A percentile compares a stretch with the other conserved stretches of the same genome.
Conservation (phyloP, 2,888 invertebrate species). For the Acleris cristana region DNA sequence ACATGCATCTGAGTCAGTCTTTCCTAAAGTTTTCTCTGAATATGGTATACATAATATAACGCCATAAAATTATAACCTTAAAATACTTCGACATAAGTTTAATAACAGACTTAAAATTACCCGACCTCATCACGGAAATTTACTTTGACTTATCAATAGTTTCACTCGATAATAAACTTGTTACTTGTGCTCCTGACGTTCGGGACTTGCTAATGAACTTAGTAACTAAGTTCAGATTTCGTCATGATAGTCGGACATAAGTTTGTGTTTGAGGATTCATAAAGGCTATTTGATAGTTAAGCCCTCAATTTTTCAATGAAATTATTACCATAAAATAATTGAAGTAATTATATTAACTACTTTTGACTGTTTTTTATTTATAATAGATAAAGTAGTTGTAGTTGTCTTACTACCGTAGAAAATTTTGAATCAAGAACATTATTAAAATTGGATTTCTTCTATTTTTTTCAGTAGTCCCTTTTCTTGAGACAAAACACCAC, state of each 20-base stretch:
- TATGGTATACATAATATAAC: no score
- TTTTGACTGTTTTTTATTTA: no score
- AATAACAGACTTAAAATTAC: constrained; percentile 20
- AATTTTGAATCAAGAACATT: no score
- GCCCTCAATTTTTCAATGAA: constrained; percentile 2
- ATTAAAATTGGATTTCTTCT: no score
- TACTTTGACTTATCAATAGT: constrained; percentile 33
- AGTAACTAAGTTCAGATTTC: constrained; percentile 35
- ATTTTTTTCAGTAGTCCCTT: no score
- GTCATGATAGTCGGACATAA: constrained; percentile 30
- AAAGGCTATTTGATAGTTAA: constrained; percentile 17
- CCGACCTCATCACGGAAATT: constrained; percentile 30
- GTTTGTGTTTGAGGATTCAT: constrained; percentile 27
- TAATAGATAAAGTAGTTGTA: no score
- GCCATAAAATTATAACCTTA: no score
- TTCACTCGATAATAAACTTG: constrained; percentile 32
- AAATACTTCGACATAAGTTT: no score
- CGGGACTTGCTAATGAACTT: constrained; percentile 34
- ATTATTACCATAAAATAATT: neutral
- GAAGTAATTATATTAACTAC: neutral
- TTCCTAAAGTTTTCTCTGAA: no score
- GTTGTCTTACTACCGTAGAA: no score
- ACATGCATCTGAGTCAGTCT: no score
- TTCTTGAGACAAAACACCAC: no score
- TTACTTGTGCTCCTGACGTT: constrained; percentile 34